Evolutionary conservation across 2,888 invertebrate species (phyloP).

Genomic region (Drosophila buzzatii): DNA sequence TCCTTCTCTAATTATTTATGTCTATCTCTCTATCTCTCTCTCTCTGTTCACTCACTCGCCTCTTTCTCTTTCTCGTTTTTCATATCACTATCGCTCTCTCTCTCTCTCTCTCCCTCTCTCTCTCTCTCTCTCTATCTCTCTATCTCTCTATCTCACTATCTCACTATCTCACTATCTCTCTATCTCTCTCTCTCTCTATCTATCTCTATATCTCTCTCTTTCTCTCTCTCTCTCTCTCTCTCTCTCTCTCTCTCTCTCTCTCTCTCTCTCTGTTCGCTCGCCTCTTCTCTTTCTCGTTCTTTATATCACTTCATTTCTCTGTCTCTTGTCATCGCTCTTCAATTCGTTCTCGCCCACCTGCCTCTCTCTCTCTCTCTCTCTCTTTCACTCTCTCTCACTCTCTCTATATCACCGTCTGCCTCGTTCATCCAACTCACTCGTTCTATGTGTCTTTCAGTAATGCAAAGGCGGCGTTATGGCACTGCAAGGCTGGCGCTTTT

Average conservation of each 20-base stretch:
- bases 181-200: no score
- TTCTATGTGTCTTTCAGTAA: conserved; percentile 60
- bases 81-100: no score
- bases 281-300: no score
- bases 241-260: no score
- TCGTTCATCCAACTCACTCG: background rate
- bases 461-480: conserved; percentile 84
- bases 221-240: no score
- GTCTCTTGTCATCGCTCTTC: no score
- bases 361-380: background rate
- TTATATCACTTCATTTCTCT: no score
- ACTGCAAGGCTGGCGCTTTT: conserved; percentile 85
- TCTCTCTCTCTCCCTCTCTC: background rate
- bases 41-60: background rate
- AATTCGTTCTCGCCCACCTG: background rate
- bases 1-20: background rate
- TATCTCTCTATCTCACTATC: background rate
- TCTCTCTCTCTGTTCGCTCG: no score
- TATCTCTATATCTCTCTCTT: background rate
- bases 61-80: background rate
- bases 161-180: no score
- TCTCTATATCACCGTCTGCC: no score
- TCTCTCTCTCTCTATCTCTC: background rate
- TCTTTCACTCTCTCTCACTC: background rate
- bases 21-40: background rate